Base-by-base conservation (phyloP, 2,797 vertebrate species). In the Takifugu ocellatus region DNA sequence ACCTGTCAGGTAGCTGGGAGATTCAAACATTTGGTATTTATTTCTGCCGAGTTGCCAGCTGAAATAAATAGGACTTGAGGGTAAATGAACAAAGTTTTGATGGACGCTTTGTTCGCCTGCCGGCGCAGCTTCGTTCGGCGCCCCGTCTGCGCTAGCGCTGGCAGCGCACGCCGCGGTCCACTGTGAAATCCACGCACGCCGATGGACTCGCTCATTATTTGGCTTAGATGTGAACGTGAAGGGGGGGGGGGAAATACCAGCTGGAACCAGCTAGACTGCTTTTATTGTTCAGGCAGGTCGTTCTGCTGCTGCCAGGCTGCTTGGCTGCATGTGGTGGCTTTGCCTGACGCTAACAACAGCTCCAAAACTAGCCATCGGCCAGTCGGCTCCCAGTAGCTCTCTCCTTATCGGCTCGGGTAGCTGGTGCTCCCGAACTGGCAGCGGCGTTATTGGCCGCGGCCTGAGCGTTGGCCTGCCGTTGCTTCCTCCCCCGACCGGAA, bases 301-400 rank as follows among this genome's bases (percentile, higher is more conserved):
- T 24, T 43, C 33, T 36, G 71, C 48, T 29, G 56, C 74, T 78
- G 74, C 81, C 81, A 74, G 78, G 81, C 67, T 39, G 65, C 56
- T 54, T 29, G 51, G 66, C 63, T 55, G 54, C 27, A 29, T 39
- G 54, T 26, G 56, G 53, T 66, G 79, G 63, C 31, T 10, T 33
- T 10, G 31, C 29, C 29, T 31, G 5, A 72, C 66, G 61, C 46
- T 27, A 16, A 55, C 54, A 55, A 53, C 82, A 69, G 66, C 71
- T 60, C 66, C 77, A 67, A 63, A 69, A 10, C 31, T 33, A 33
- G 31, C 29, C 29, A 31, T 8, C 9, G 29, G 5, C 31, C 31
- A 9, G 31, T 73, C 75, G 68, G 72, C 74, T 76, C 67, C 61
- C 55, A 25, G 63, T 60, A 59, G 66, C 66, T 66, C 63, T 27